A percentile compares a stretch with the other conserved stretches of the same genome.
phyloP scores from a whole-genome alignment of 2,888 invertebrate species.

The Dermolepida albohirtum region DNA sequence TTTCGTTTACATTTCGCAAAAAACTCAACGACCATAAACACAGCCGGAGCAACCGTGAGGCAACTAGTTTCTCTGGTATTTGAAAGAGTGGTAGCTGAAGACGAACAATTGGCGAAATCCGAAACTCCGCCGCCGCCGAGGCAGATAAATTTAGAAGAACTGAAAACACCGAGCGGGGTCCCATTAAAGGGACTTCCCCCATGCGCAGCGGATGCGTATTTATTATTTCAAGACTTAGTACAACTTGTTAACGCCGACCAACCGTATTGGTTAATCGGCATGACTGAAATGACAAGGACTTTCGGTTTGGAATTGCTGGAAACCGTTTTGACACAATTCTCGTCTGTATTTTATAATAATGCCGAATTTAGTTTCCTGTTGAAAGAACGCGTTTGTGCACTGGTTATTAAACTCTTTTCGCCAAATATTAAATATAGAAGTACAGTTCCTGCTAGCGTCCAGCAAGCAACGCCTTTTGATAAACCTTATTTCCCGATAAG shows the following conservation, averaged over 20 bases:
- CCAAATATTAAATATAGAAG: slow-evolving; percentile 96
- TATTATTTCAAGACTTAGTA: slow-evolving; percentile 97
- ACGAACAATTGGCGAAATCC: slow-evolving; percentile 66
- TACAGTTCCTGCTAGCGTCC: slow-evolving; percentile 69
- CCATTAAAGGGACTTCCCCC: slow-evolving; percentile 87
- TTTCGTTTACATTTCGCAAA: slow-evolving; percentile 96
- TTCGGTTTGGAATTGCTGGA: slow-evolving; percentile 96
- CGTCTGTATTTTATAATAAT: slow-evolving; percentile 89
- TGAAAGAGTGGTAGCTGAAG: slow-evolving; percentile 84
- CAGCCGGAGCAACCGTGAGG: slow-evolving; percentile 97
- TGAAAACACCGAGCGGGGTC: slow-evolving; percentile 79
- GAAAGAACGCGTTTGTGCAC: slow-evolving; percentile 96
- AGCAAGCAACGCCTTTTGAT: slow-evolving; percentile 78
- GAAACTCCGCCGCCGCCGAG: slow-evolving; percentile 52
- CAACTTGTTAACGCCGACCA: slow-evolving; percentile 97
- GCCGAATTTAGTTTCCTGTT: slow-evolving; percentile 93
- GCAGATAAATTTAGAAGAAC: slow-evolving; percentile 80
- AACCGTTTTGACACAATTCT: slow-evolving; percentile 89
- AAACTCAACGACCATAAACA: slow-evolving; percentile 95
- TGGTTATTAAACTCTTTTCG: slow-evolving; percentile 98
- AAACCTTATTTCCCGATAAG: slow-evolving; percentile 97
- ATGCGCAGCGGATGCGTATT: slow-evolving; percentile 93
- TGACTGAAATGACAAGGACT: slow-evolving; percentile 97
- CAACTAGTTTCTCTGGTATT: slow-evolving; percentile 94
- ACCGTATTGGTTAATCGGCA: slow-evolving; percentile 94